phyloP scores from a whole-genome alignment of 2,797 vertebrate species.

The Podarcis siculus region DNA sequence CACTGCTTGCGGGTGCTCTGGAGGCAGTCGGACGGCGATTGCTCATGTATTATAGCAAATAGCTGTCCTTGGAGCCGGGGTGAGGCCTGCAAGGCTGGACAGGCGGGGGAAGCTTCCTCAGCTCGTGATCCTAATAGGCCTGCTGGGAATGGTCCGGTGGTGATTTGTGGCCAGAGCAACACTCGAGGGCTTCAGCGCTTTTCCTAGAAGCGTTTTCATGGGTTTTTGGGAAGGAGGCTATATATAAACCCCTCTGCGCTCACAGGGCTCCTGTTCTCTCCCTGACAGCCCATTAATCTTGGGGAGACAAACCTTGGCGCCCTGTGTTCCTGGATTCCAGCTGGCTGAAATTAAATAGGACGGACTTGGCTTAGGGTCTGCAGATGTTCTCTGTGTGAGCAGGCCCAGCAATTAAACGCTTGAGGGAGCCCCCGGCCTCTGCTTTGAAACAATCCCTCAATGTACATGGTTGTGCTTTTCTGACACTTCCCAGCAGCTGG shows the following conservation, averaged over 20 bases:
- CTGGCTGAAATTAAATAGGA: not conserved
- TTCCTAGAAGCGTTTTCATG: conserved; percentile 47
- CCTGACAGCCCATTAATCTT: conserved; percentile 24
- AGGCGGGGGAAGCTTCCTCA: not conserved
- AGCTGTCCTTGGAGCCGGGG: not conserved
- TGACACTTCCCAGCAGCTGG: not conserved
- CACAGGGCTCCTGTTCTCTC: conserved; percentile 3
- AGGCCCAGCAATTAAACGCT: not conserved
- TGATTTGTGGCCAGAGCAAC: conserved; percentile 1
- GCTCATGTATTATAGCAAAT: not conserved
- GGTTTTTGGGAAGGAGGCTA: not conserved
- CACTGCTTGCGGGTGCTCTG: not conserved
- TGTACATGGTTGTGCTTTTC: not conserved
- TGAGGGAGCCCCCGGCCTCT: not conserved
- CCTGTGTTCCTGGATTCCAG: not conserved
- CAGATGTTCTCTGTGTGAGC: not conserved
- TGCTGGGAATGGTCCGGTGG: conserved; percentile 5
- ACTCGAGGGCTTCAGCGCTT: not conserved
- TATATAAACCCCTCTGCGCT: conserved; percentile 2
- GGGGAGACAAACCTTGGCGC: not conserved
- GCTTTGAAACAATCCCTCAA: not conserved
- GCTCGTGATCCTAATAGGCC: not conserved
- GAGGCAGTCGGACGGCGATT: not conserved
- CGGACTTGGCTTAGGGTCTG: not conserved
- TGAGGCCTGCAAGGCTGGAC: not conserved